Evolutionary conservation across 2,113 vertebrate species (phyloP).

Genomic region (Actenoides lindsayi): DNA sequence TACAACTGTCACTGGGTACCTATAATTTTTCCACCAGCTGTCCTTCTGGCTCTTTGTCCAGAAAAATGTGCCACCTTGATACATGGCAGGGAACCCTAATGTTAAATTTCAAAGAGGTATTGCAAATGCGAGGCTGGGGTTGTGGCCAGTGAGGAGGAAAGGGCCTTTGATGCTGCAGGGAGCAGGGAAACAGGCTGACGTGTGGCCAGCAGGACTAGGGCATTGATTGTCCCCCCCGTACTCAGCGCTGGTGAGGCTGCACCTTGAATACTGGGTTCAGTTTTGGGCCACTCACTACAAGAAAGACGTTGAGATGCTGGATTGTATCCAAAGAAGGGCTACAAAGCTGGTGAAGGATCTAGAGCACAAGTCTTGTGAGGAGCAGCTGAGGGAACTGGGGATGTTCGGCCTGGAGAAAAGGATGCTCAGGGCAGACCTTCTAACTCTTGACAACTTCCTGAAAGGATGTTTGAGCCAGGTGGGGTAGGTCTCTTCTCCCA

Average conservation of each 20-base stretch:
- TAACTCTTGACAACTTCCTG: neutral
- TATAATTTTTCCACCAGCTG: neutral
- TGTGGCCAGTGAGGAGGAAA: neutral
- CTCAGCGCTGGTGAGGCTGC: neutral
- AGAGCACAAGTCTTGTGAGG: neutral
- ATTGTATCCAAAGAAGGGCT: neutral
- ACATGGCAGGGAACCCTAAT: accelerated
- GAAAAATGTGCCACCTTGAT: neutral
- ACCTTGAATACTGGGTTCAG: neutral
- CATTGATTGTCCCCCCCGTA: neutral
- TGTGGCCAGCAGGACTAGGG: neutral
- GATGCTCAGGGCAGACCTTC: neutral
- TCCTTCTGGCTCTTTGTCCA: neutral
- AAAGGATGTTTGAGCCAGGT: neutral
- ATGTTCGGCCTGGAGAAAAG: neutral
- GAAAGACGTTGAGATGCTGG: neutral
- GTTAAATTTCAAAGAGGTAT: neutral
- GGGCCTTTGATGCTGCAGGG: neutral
- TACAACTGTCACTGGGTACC: neutral
- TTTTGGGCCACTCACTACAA: neutral
- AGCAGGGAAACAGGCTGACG: neutral
- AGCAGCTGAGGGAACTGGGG: neutral
- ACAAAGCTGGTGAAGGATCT: neutral
- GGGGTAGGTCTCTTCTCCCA: neutral
- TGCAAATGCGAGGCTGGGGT: accelerated